These are phyloP conservation scores for Parazoanthus swiftii DNA, from an alignment of 92 coral and sea anemone species.

Conservation along the genomic window DNA sequence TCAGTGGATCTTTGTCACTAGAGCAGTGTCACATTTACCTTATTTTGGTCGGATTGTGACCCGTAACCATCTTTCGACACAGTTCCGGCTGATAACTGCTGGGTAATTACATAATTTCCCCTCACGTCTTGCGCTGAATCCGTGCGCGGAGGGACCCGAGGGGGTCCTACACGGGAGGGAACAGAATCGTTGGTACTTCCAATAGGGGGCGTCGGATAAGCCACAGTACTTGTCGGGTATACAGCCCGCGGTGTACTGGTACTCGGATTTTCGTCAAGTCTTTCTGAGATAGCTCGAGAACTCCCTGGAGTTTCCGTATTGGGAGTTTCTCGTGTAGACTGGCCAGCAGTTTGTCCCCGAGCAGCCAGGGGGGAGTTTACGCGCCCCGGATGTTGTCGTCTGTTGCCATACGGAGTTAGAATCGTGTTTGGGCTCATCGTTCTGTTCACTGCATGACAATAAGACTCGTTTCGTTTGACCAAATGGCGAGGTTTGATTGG, in stretches of 20 bases:
- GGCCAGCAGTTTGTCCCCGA: constrained; percentile 21
- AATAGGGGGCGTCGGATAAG: constrained; percentile 83
- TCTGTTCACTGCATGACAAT: constrained; percentile 85
- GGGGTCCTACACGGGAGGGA: constrained; percentile 46
- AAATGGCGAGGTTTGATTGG: constrained; percentile 71
- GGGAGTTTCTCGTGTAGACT: constrained; percentile 4
- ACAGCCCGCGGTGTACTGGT: constrained; percentile 48
- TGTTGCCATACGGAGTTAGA: constrained; percentile 54
- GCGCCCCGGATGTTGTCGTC: constrained; percentile 43
- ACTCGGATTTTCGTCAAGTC: constrained; percentile 20
- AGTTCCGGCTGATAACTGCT: constrained; percentile 46
- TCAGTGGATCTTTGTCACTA: constrained; percentile 9
- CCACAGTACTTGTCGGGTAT: constrained; percentile 88
- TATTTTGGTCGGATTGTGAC: constrained; percentile 7
- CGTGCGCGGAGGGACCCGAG: constrained; percentile 80
- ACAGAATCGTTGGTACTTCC: constrained; percentile 65
- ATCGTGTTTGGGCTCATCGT: constrained; percentile 53
- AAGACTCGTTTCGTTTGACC: constrained; percentile 92
- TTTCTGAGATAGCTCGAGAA: constrained; percentile 29
- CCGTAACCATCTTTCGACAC: constrained; percentile 1
- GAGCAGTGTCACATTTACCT: constrained; percentile 39
- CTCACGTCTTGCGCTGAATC: constrained; percentile 64
- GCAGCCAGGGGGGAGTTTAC: constrained; percentile 60
- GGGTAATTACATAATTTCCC: constrained; percentile 47
- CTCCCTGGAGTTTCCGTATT: constrained; percentile 39